Evolutionary conservation across 2,113 vertebrate species (phyloP).

Genomic region (Ictalurus furcatus): DNA sequence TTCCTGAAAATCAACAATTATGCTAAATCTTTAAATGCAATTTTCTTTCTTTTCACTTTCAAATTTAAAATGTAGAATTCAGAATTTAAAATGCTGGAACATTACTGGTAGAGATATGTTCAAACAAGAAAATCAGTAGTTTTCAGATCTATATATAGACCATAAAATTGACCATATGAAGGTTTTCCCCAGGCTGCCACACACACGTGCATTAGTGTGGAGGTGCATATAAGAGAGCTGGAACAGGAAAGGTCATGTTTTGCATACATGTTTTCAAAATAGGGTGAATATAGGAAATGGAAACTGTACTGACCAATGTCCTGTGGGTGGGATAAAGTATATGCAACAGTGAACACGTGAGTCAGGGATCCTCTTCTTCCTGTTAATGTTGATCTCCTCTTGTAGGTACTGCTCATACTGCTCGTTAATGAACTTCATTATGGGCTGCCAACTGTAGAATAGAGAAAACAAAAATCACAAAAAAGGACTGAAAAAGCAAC

Average conservation of each 20-base stretch:
- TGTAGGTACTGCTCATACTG: slow-evolving; percentile 97
- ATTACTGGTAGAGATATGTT: not conserved
- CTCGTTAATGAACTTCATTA: slow-evolving; percentile 98
- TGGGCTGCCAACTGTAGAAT: slow-evolving; percentile 89
- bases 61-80: not conserved
- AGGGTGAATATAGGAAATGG: not conserved
- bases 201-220: too few species aligned
- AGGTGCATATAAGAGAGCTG: not conserved
- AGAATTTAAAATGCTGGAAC: not conserved
- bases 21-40: not conserved
- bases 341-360: slow-evolving; percentile 97
- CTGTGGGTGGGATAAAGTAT: slow-evolving; percentile 97
- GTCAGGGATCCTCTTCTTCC: slow-evolving; percentile 95
- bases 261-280: not conserved
- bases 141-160: not conserved
- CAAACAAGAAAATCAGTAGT: too few species aligned
- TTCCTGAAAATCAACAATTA: too few species aligned
- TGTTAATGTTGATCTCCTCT: slow-evolving; percentile 93
- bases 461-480: slow-evolving; percentile 6
- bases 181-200: not conserved
- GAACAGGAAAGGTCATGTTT: slow-evolving; percentile 3
- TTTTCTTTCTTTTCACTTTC: not conserved
- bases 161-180: not conserved
- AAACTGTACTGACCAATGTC: slow-evolving; percentile 83
- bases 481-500: not conserved